Percentiles rank a stretch among this genome's conserved stretches.
These are phyloP conservation scores for Lacerta bilineata DNA, from an alignment of 2,797 vertebrate genomes.

Conservation along the genomic window DNA sequence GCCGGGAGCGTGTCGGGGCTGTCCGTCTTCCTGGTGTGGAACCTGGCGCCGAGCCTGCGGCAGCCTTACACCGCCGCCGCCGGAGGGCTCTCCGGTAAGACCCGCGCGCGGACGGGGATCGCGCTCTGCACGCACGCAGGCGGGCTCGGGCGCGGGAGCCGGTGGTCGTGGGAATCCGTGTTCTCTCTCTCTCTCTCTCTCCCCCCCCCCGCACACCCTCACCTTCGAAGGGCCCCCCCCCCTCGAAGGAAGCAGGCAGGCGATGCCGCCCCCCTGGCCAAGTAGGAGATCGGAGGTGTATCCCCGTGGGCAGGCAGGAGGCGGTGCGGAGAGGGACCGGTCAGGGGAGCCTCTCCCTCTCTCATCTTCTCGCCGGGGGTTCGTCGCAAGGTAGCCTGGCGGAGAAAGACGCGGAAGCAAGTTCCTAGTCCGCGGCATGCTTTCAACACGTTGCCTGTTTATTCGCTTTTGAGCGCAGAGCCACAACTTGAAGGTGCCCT, in stretches of 20 bases:
- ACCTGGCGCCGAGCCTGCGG: conserved; percentile 79
- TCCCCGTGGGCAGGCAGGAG: no score
- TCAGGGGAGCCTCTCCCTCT: no score
- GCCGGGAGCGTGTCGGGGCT: conserved; percentile 84
- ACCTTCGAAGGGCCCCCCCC: no score
- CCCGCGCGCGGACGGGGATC: background rate
- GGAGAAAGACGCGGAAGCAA: background rate
- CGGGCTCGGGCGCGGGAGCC: no score
- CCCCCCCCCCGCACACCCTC: no score
- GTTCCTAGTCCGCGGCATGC: background rate
- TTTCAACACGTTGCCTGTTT: background rate
- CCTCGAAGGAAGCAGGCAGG: background rate
- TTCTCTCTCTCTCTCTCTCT: no score
- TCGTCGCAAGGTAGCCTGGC: no score
- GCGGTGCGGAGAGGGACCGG: background rate
- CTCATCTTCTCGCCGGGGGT: background rate
- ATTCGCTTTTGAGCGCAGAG: background rate
- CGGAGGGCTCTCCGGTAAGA: conserved; percentile 92
- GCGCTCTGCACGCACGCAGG: no score
- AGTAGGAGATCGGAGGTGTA: background rate
- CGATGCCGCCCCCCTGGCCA: background rate
- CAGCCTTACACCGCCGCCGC: conserved; percentile 91
- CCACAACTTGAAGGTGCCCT: no score
- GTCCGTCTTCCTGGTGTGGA: conserved; percentile 90
- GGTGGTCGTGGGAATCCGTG: no score